A percentile compares a stretch with the other conserved stretches of the same genome.
Conservation (phyloP, 1,140 invertebrate species). For the Neoseiulus cucumeris region DNA sequence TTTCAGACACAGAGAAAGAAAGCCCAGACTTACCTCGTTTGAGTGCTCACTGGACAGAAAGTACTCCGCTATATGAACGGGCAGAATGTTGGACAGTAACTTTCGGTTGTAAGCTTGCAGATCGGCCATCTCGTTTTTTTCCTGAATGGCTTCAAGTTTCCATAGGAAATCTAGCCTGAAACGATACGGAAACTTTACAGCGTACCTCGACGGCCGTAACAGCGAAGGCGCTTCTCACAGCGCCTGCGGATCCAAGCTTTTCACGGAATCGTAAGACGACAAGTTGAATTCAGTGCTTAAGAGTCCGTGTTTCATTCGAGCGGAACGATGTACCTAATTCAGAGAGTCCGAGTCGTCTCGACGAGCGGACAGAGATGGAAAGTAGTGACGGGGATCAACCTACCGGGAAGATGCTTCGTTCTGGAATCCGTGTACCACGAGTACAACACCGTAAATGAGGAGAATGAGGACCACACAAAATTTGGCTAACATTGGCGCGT, state of each 20-base stretch:
- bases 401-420: constrained; percentile 53
- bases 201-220: constrained; percentile 46
- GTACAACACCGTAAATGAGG: constrained; percentile 42
- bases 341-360: not conserved
- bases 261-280: not conserved
- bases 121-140: constrained; percentile 74
- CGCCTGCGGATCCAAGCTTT: not conserved
- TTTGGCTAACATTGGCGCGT: constrained; percentile 19
- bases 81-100: constrained; percentile 88
- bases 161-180: constrained; percentile 74
- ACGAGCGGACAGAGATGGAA: no score
- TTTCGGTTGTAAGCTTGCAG: constrained; percentile 58
- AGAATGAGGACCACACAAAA: constrained; percentile 34
- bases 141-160: constrained; percentile 75
- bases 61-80: constrained; percentile 81
- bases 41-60: constrained; percentile 47
- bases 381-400: not conserved
- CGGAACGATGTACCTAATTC: not conserved
- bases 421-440: constrained; percentile 67
- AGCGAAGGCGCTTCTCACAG: not conserved
- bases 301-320: not conserved
- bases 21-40: constrained; percentile 39
- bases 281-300: not conserved
- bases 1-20: no score
- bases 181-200: constrained; percentile 44